Evolutionary conservation across 2,797 vertebrate genomes (phyloP).

Genomic region (Selene dorsalis): DNA sequence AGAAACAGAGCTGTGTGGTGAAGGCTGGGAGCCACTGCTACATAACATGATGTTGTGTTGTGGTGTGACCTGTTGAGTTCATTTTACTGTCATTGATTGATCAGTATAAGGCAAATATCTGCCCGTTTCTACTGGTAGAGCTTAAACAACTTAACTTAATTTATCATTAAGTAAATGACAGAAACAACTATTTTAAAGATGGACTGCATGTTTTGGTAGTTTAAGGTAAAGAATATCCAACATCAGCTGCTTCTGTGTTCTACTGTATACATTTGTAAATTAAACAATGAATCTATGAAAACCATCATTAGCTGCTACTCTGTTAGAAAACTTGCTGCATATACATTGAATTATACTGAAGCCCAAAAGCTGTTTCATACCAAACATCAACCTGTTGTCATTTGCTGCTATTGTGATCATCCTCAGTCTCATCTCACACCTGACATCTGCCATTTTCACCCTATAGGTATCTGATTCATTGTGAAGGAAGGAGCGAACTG

Average conservation of each 20-base stretch:
- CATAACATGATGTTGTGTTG: not conserved
- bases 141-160: not conserved
- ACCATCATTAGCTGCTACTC: not conserved
- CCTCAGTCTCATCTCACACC: not conserved
- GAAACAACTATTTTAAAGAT: not conserved
- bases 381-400: not conserved
- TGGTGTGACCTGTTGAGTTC: not conserved
- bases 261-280: not conserved
- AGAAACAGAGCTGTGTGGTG: too few relatives aligned
- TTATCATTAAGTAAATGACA: not conserved
- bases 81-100: not conserved
- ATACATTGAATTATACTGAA: not conserved
- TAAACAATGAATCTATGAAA: not conserved
- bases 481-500: conserved; percentile 11
- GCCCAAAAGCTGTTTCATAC: not conserved
- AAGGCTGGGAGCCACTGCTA: too few relatives aligned
- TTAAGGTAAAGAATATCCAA: too few relatives aligned
- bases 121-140: not conserved
- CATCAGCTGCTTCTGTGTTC: too few relatives aligned
- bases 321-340: not conserved
- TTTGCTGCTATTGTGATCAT: conserved; percentile 14
- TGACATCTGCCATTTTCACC: conserved; percentile 20
- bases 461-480: conserved; percentile 18
- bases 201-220: too few relatives aligned
- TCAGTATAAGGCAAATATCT: not conserved